Conservation (phyloP, 2,113 vertebrate genomes). For the Antigone vipio region DNA sequence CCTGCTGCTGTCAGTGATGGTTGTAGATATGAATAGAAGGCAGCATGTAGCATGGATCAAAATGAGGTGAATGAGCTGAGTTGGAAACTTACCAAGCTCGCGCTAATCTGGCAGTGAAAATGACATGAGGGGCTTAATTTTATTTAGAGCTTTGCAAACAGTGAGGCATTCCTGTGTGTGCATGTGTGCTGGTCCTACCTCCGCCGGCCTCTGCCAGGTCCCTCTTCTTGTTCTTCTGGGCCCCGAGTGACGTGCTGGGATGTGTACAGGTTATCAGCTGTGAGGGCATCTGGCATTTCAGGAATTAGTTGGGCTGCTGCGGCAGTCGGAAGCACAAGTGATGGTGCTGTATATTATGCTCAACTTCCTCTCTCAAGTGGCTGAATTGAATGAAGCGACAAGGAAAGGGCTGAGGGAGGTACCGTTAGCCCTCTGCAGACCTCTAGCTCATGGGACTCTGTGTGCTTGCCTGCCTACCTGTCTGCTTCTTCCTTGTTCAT, state of each 20-base stretch:
- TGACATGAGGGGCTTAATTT: not conserved
- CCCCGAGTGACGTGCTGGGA: not conserved
- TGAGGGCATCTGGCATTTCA: not conserved
- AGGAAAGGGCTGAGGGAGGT: not conserved
- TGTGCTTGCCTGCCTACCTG: not conserved
- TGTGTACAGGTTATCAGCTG: not conserved
- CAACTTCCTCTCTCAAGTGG: not conserved
- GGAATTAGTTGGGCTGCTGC: not conserved
- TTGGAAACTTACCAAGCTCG: not conserved
- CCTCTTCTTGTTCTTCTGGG: not conserved
- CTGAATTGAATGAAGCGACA: not conserved
- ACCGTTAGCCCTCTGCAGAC: not conserved
- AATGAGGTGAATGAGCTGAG: conserved; percentile 25
- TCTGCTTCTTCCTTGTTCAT: not conserved
- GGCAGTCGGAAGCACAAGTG: not conserved
- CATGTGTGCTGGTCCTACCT: rapidly evolving
- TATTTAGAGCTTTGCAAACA: not conserved
- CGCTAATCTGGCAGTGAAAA: conserved; percentile 15
- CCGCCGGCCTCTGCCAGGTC: not conserved
- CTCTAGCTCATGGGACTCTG: not conserved
- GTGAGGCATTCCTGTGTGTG: not conserved
- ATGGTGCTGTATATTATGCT: rapidly evolving
- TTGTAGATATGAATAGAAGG: not conserved
- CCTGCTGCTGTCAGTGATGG: not conserved
- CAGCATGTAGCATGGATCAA: not conserved